Evolutionary conservation across 2,888 invertebrate genomes (phyloP), one percentile per base, ranked within the genome.

Genomic region (Limnephilus auricula): DNA sequence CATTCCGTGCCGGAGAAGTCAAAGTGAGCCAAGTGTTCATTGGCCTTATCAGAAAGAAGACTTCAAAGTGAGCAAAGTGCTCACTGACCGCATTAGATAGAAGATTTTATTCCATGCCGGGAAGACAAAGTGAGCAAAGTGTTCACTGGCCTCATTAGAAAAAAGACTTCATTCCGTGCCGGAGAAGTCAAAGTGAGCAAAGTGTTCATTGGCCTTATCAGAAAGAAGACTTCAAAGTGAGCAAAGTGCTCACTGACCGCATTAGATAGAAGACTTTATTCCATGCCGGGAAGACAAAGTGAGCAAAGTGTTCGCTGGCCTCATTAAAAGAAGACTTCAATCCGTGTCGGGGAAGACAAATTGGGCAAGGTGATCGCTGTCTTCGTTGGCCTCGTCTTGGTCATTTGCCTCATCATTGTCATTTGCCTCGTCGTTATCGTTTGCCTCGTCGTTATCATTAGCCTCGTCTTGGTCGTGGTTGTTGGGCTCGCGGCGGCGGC

Each of bases 301-400:
- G 40, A 79, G n/a, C 79, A 79, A 79, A 79, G n/a, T 79, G 79
- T 79, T 79, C 15, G 18, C 65, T 0, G 65, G 65, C 65, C 65
- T 65, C 65, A 25, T 25, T 25, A 65, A 65, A 65, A 50, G 18
- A 18, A 50, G 50, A 25, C 50, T 50, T 65, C 65, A 65, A 82
- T 82, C 82, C 6, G 82, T 82, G 82, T 82, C 82, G 34, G 82
- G 82, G 82, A 82, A 82, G 34, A 82, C 82, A 82, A 82, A 82
- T 25, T 82, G 32, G 32, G 50, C 65, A 12, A 65, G 87, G 82
- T 82, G 82, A 82, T 82, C 80, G 25, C 50, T 85, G 79, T 89
- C 89, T 85, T 80, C 90, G 34, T 91, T 90, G 18, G 83, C 82
- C 34, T 87, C 88, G 32, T 89, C 90, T 65, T 89, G 45, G 25